A percentile compares a stretch with the other conserved stretches of the same genome.
Conservation (phyloP, 2,888 invertebrate genomes). For the Galeopsomyia nigrocyanea region DNA sequence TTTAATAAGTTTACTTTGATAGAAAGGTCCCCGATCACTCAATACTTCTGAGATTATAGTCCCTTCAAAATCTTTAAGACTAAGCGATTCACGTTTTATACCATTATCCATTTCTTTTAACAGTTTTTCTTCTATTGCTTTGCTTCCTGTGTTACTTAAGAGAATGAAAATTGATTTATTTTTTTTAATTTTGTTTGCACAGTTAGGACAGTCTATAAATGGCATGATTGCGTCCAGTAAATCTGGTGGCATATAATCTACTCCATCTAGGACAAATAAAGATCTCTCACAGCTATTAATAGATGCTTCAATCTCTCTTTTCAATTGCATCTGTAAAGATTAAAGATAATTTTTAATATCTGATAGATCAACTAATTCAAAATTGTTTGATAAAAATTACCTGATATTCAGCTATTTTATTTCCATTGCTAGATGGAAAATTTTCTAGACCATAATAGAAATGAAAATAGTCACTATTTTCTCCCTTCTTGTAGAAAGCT, state of each 20-base stretch:
- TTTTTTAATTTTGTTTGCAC: conserved; percentile 16
- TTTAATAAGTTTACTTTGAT: conserved; percentile 30
- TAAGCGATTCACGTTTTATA: conserved; percentile 19
- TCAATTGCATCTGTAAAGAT: conserved; percentile 28
- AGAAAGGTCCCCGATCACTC: conserved; percentile 22
- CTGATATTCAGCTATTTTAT: conserved; percentile 33
- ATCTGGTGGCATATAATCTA: conserved; percentile 34
- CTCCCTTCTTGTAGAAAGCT: conserved; percentile 34
- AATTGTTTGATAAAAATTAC: conserved; percentile 14
- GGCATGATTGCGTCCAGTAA: conserved; percentile 37
- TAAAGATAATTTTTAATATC: neutral
- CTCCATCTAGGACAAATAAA: conserved; percentile 41
- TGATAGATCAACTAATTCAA: neutral
- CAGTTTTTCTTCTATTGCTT: conserved; percentile 17
- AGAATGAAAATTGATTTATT: conserved; percentile 38
- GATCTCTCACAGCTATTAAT: conserved; percentile 32
- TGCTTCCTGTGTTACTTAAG: conserved; percentile 37
- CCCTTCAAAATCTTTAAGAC: conserved; percentile 34
- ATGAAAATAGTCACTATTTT: conserved; percentile 30
- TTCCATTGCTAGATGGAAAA: conserved; percentile 18
- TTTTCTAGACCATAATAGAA: conserved; percentile 36
- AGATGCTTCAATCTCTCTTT: conserved; percentile 26
- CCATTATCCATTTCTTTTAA: conserved; percentile 18
- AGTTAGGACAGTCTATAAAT: conserved; percentile 34
- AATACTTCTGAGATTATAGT: conserved; percentile 18